These are phyloP conservation scores for Dynastes hyllus DNA, from an alignment of 2,888 invertebrate species.

Conservation along the genomic window DNA sequence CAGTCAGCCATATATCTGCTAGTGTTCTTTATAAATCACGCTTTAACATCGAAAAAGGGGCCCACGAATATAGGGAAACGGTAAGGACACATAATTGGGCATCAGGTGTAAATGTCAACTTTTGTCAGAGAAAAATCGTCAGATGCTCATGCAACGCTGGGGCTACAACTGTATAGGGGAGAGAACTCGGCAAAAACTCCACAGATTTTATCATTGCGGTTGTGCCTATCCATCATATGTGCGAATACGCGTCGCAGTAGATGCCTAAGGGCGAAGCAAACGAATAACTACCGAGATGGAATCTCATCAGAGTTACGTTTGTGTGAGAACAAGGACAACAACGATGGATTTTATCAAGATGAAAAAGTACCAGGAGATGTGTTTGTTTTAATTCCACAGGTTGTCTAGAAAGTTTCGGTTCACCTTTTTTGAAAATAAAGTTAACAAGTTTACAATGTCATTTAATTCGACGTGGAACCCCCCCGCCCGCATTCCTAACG, in stretches of 20 bases:
- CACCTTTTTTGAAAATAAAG: no score
- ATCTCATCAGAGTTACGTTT: not conserved
- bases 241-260: not conserved
- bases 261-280: not conserved
- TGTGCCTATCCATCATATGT: slow-evolving; percentile 60
- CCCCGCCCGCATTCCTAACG: no score
- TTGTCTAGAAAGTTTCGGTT: not conserved
- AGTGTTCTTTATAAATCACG: slow-evolving; percentile 49
- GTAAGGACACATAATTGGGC: slow-evolving; percentile 55
- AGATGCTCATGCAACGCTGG: slow-evolving; percentile 51
- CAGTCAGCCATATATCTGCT: slow-evolving; percentile 31
- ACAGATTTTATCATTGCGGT: slow-evolving; percentile 60
- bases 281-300: slow-evolving; percentile 36
- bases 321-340: not conserved
- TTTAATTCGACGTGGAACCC: no score
- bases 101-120: slow-evolving; percentile 63
- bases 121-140: slow-evolving; percentile 62
- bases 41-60: slow-evolving; percentile 42
- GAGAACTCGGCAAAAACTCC: slow-evolving; percentile 57
- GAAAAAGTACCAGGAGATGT: slow-evolving; percentile 4
- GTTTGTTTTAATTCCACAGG: not conserved
- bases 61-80: slow-evolving; percentile 20
- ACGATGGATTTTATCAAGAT: slow-evolving; percentile 3
- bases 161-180: not conserved
- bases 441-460: no score